Percentiles rank a stretch among this genome's conserved stretches.
Evolutionary conservation across 2,888 invertebrate genomes (phyloP).

Genomic region (Agrochola circellaris): DNA sequence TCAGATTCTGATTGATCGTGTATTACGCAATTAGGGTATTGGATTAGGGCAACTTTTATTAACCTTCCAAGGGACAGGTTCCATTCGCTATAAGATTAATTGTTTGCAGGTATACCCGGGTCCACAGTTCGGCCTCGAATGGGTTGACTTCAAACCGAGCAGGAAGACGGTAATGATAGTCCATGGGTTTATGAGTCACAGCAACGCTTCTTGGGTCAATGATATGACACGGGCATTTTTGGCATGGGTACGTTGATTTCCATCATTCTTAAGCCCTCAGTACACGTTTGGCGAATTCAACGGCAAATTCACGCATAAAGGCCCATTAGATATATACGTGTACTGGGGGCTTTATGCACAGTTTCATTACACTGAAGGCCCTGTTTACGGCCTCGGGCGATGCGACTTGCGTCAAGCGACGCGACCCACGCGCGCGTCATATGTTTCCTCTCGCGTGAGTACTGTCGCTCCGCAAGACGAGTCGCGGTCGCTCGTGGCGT

Average conservation of each 20-base stretch:
- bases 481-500: no score
- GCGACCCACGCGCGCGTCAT: no score
- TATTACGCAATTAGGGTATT: no score
- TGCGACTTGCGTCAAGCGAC: no score
- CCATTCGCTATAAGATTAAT: slow-evolving; percentile 17
- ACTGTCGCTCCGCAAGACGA: no score
- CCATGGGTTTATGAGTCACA: slow-evolving; percentile 92
- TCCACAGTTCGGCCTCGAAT: slow-evolving; percentile 89
- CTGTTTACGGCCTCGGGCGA: no score
- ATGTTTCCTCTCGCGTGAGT: no score
- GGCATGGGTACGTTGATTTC: slow-evolving; percentile 84
- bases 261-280: not conserved
- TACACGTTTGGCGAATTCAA: no score
- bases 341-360: not conserved
- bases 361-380: not conserved
- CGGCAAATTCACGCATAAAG: no score
- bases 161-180: slow-evolving; percentile 91
- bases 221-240: slow-evolving; percentile 91
- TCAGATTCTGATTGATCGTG: no score
- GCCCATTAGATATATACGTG: no score
- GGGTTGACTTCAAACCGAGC: slow-evolving; percentile 90
- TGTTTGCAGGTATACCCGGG: slow-evolving; percentile 81
- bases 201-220: slow-evolving; percentile 90
- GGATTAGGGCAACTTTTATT: not conserved
- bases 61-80: not conserved